A percentile compares a stretch with the other conserved stretches of the same genome.
Evolutionary conservation across 1,140 invertebrate genomes (phyloP).

Genomic region (Spodoptera litura): DNA sequence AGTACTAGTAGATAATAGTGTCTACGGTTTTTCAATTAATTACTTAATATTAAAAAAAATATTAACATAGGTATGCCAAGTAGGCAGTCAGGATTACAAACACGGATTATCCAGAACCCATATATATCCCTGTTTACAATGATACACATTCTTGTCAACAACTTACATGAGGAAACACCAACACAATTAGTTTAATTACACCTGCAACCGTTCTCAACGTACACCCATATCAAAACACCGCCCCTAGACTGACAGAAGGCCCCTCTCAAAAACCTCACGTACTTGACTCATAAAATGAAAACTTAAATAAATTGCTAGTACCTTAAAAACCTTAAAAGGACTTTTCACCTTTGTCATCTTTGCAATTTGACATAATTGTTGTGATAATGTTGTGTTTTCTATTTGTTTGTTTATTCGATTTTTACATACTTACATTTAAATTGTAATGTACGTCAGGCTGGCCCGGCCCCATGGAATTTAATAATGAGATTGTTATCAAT

Average conservation of each 20-base stretch:
- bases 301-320: conserved; percentile 61
- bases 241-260: conserved; percentile 37
- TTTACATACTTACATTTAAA: too few relatives aligned
- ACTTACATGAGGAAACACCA: neutral
- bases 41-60: too few relatives aligned
- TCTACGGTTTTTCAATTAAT: too few relatives aligned
- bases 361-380: conserved; percentile 40
- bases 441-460: too few relatives aligned
- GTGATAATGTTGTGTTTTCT: neutral
- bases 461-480: too few relatives aligned
- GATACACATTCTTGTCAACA: conserved; percentile 21
- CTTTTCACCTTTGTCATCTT: conserved; percentile 56
- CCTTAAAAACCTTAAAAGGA: neutral
- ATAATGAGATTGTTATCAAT: too few relatives aligned
- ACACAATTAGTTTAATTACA: conserved; percentile 41
- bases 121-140: too few relatives aligned
- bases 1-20: too few relatives aligned
- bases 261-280: conserved; percentile 43
- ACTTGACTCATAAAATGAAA: conserved; percentile 61
- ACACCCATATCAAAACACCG: conserved; percentile 27
- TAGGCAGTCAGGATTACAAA: too few relatives aligned
- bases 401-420: too few relatives aligned
- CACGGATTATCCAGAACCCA: too few relatives aligned
- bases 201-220: conserved; percentile 45
- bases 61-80: too few relatives aligned